Base-by-base conservation (phyloP, 2,888 invertebrate species). In the Lasioglossum lativentre region DNA sequence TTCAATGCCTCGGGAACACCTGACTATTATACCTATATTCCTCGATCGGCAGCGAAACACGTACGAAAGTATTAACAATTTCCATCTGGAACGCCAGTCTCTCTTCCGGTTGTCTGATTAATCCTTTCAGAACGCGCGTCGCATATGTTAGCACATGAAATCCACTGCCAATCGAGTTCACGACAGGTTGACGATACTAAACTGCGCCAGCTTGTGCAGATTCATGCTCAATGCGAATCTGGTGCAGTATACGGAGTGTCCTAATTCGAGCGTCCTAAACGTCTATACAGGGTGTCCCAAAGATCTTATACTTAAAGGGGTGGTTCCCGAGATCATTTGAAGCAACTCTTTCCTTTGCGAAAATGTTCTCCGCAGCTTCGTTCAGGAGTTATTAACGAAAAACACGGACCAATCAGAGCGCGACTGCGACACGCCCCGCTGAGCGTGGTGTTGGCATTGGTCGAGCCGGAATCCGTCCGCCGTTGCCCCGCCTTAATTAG, bases 71-170 rank as follows among this genome's bases (percentile, higher is more conserved):
- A 75, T n/a, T 38, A 75, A 75, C 75, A 75, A 59, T 75, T 75
- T 75, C 75, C 63, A 75, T 42, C 42, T 23, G 59, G 42, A 42
- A 45, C 45, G 42, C 14, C 30, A 70, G 71, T 77, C 70, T 70
- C 45, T 56, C 77, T 78, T 80, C 75, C 75, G 85, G 66, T 40
- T 68, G 40, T 38, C 63, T 85, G 85, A 86, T 86, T 86, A 86
- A 86, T 81, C 85, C 85, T 74, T 73, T 52, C 63, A 70, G 85
- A 78, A 66, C 30, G 38, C 27, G 74, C 45, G 71, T 78, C 80
- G 23, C 63, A 14, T 63, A 68, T 52, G 80, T 73, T 40, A 45
- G 66, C 34, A 78, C 52, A 59, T 72, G 85, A 85, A 80, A 85
- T 70, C 68, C 78, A n/a, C 70, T 83, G 78, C 47, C 84, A 84